phyloP scores from a whole-genome alignment of 2,113 vertebrate species.

The Xenopus laevis region DNA sequence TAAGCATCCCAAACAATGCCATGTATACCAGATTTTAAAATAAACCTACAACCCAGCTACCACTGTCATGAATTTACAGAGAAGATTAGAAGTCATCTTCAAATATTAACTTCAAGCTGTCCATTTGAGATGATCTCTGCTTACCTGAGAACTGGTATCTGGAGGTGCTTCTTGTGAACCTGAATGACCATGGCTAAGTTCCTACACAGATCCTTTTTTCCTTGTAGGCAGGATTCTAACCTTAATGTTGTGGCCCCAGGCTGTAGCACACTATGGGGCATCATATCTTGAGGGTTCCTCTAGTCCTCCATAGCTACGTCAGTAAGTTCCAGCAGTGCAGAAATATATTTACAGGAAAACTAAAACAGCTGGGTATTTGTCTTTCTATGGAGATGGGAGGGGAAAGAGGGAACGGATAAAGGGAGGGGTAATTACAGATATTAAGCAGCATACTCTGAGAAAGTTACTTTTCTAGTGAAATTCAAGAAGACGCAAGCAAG shows the following conservation, averaged over 20 bases:
- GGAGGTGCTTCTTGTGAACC: constrained; percentile 24
- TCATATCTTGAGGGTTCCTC: constrained; percentile 20
- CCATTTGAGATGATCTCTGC: background rate
- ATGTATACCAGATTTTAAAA: too few relatives aligned
- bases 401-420: constrained; percentile 15
- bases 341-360: background rate
- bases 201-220: background rate
- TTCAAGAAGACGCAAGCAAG: constrained; percentile 7
- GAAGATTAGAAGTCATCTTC: background rate
- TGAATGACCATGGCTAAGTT: background rate
- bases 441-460: constrained; percentile 29
- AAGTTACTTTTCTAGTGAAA: constrained; percentile 15
- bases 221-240: constrained; percentile 8
- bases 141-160: constrained; percentile 34
- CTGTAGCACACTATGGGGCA: constrained; percentile 3
- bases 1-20: too few relatives aligned
- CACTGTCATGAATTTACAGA: too few relatives aligned
- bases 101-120: background rate
- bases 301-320: constrained; percentile 14
- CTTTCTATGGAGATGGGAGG: background rate
- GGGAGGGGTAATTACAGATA: constrained; percentile 7
- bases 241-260: background rate
- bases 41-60: too few relatives aligned
- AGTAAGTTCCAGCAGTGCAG: background rate
- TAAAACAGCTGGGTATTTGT: constrained; percentile 23